phyloP scores from a whole-genome alignment of 2,113 vertebrate species.

The Gambusia holbrooki region DNA sequence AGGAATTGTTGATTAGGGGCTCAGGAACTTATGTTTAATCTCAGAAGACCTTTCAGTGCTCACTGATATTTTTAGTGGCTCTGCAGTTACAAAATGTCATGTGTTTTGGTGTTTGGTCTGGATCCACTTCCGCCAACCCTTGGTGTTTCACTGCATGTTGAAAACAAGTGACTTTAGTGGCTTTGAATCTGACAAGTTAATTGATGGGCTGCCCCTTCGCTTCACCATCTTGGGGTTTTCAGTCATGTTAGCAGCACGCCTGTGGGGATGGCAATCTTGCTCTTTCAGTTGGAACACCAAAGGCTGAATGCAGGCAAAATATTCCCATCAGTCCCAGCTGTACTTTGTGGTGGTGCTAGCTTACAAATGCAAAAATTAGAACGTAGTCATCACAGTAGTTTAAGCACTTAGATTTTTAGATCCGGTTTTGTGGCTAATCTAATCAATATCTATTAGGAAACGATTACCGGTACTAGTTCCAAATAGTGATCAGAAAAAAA shows the following conservation, averaged over 20 bases:
- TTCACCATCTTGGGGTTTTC: conserved; percentile 19
- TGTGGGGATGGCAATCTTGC: conserved; percentile 9
- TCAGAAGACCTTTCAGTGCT: not conserved
- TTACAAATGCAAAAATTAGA: not conserved
- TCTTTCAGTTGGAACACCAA: not conserved
- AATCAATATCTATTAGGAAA: not conserved
- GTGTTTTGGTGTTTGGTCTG: conserved; percentile 5
- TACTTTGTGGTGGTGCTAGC: not conserved
- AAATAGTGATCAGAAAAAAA: not conserved
- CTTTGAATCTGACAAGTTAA: conserved; percentile 4
- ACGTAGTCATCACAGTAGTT: not conserved
- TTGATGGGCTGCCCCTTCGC: conserved; percentile 10
- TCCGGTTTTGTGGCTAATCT: not conserved
- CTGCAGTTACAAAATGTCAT: not conserved
- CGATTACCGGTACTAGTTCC: not conserved
- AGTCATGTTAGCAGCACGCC: conserved; percentile 15
- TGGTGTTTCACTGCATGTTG: not conserved
- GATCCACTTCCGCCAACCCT: not conserved
- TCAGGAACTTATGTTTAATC: not conserved
- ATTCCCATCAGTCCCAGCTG: not conserved
- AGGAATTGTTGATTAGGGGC: conserved; percentile 3
- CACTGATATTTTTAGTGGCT: not conserved
- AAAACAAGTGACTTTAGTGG: conserved; percentile 17
- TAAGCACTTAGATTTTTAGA: not conserved
- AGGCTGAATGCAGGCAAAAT: not conserved